These are phyloP conservation scores for Petrosia ficiformis DNA, from an alignment of 37 sponge, comb jelly and placozoan genomes.

Conservation along the genomic window DNA sequence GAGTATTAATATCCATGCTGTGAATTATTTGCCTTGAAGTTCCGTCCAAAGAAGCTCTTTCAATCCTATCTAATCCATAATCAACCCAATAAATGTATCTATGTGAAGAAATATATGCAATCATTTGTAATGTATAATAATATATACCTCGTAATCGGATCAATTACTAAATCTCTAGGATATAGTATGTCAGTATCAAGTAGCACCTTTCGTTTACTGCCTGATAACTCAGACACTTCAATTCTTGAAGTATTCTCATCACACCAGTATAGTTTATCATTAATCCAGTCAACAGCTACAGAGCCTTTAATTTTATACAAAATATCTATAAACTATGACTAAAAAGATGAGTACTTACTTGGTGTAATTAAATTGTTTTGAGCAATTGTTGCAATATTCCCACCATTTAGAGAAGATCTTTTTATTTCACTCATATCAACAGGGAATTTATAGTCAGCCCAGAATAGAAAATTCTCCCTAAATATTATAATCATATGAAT, in stretches of 20 bases:
- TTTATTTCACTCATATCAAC: too few relatives aligned
- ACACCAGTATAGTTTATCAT: constrained; percentile 33
- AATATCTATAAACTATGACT: too few relatives aligned
- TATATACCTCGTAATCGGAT: neutral
- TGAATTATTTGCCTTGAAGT: constrained; percentile 1
- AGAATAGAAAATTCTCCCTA: too few relatives aligned
- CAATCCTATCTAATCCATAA: neutral
- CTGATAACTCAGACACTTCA: constrained; percentile 13
- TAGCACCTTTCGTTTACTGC: neutral
- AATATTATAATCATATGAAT: too few relatives aligned
- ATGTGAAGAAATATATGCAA: neutral
- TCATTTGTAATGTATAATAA: neutral
- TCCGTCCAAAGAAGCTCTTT: constrained; percentile 25
- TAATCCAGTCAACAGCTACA: constrained; percentile 48
- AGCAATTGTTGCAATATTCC: too few relatives aligned
- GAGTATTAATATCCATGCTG: neutral
- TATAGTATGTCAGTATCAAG: neutral
- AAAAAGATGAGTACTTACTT: too few relatives aligned
- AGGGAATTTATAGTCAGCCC: too few relatives aligned
- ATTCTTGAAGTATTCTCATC: neutral
- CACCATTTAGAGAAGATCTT: too few relatives aligned
- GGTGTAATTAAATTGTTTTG: too few relatives aligned
- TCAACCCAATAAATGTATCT: constrained; percentile 8
- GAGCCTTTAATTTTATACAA: constrained; percentile 11
- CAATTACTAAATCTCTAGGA: neutral